Percentiles rank a stretch among this genome's conserved stretches.
Evolutionary conservation across 92 coral and sea anemone species (phyloP).

Genomic region (Palythoa grandiflora): DNA sequence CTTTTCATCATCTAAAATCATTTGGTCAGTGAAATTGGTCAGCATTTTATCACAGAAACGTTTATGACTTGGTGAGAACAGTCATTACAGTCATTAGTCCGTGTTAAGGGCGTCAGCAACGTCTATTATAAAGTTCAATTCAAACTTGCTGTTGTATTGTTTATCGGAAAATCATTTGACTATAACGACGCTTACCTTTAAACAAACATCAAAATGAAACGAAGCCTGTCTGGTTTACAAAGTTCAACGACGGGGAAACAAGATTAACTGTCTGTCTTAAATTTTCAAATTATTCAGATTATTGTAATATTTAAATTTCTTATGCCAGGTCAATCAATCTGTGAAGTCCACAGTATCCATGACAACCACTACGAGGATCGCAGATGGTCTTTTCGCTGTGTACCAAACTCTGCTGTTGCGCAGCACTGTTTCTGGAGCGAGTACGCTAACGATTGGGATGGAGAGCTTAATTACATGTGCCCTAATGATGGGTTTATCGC

Average conservation of each 20-base stretch:
- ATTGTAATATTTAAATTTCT: too few relatives aligned
- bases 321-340: conserved; percentile 26
- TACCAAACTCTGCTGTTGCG: conserved; percentile 24
- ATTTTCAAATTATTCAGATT: background rate
- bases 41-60: too few relatives aligned
- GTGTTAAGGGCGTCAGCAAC: too few relatives aligned
- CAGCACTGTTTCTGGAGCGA: conserved; percentile 42
- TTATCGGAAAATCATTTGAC: too few relatives aligned
- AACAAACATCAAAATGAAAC: too few relatives aligned
- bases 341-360: conserved; percentile 27
- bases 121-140: too few relatives aligned
- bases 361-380: conserved; percentile 35
- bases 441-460: conserved; percentile 37
- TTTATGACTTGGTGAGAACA: too few relatives aligned
- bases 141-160: too few relatives aligned
- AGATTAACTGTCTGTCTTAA: background rate
- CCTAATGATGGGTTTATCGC: conserved; percentile 33
- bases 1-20: too few relatives aligned
- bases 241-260: background rate
- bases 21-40: too few relatives aligned
- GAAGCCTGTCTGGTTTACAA: background rate
- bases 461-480: conserved; percentile 22
- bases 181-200: too few relatives aligned
- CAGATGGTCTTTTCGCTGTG: conserved; percentile 38
- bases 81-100: too few relatives aligned